phyloP scores from a whole-genome alignment of 1,140 invertebrate species.

The Lithobius niger region DNA sequence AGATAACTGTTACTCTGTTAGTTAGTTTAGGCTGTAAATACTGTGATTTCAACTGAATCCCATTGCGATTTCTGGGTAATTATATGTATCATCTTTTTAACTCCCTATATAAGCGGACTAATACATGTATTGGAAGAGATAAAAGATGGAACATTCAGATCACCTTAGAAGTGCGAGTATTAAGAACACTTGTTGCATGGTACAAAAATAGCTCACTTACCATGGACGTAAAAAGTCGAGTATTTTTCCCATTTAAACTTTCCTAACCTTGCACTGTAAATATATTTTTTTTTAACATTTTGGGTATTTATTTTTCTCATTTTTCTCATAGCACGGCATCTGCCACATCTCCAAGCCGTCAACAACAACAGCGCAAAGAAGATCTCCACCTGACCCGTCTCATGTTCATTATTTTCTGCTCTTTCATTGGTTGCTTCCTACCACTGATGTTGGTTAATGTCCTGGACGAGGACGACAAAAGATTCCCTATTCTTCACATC shows the following conservation, averaged over 20 bases:
- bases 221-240: too few relatives aligned
- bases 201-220: too few relatives aligned
- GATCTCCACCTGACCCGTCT: constrained; percentile 52
- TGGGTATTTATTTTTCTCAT: neutral
- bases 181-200: too few relatives aligned
- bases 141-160: too few relatives aligned
- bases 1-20: too few relatives aligned
- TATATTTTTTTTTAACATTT: neutral
- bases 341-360: neutral
- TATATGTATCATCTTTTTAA: too few relatives aligned
- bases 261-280: neutral
- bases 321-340: neutral
- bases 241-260: neutral
- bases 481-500: constrained; percentile 43
- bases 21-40: too few relatives aligned
- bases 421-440: constrained; percentile 67
- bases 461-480: constrained; percentile 47
- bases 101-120: too few relatives aligned
- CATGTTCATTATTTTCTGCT: constrained; percentile 72
- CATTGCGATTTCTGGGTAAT: too few relatives aligned
- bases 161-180: too few relatives aligned
- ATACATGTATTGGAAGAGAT: too few relatives aligned
- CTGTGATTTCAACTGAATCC: too few relatives aligned
- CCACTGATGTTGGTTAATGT: constrained; percentile 76
- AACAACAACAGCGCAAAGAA: constrained; percentile 14